phyloP scores from a whole-genome alignment of 2,113 vertebrate genomes.

The Oplegnathus fasciatus region DNA sequence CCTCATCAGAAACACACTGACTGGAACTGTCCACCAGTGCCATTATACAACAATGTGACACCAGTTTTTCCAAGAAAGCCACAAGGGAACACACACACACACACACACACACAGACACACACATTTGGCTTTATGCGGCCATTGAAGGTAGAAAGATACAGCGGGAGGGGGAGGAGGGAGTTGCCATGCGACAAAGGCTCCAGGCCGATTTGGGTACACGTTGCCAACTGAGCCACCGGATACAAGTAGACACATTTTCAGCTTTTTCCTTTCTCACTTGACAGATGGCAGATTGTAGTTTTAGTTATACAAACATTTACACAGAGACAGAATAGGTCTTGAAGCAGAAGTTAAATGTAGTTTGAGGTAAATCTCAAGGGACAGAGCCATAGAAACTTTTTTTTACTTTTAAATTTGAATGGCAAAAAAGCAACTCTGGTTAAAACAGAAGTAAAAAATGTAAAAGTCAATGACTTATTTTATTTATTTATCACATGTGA shows the following conservation, averaged over 20 bases:
- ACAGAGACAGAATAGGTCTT: neutral
- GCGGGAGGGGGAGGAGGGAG: neutral
- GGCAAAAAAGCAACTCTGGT: neutral
- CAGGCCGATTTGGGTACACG: accelerated
- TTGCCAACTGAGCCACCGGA: slow-evolving; percentile 2
- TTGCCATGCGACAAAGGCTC: slow-evolving; percentile 16
- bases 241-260: neutral
- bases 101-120: slow-evolving; percentile 4
- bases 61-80: neutral
- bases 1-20: slow-evolving; percentile 35
- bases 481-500: neutral
- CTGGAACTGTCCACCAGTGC: neutral
- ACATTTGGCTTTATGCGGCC: neutral
- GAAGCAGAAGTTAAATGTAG: neutral
- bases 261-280: neutral
- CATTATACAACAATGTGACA: neutral
- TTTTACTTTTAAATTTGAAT: slow-evolving; percentile 1
- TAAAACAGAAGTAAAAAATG: neutral
- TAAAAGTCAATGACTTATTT: slow-evolving; percentile 7
- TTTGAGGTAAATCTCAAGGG: neutral
- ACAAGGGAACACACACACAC: neutral
- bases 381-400: neutral
- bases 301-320: neutral
- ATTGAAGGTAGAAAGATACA: neutral
- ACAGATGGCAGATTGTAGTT: slow-evolving; percentile 20